Evolutionary conservation across 1,140 invertebrate species (phyloP), one percentile per base, ranked within the genome.

Genomic region (Oedothorax gibbosus): DNA sequence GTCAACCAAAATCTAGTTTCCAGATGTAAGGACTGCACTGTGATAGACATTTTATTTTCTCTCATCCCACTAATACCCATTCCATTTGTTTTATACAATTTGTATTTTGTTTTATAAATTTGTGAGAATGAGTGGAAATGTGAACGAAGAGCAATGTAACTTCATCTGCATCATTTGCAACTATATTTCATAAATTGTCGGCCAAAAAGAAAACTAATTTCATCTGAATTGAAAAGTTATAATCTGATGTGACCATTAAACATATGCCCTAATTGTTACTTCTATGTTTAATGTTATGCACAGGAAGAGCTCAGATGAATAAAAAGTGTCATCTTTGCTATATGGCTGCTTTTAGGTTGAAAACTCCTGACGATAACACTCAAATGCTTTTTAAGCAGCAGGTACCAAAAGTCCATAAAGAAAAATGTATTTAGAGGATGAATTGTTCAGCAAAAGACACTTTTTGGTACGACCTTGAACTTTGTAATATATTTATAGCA

Each of bases 401-500:
- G n/a, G 56, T 72, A 51, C 35, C 53, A 20, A 82, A 72, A n/a
- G 66, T 69, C n/a, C 66, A 64, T 51, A 62, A 83, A 51, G 56
- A 49, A 57, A 62, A 53, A 62, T 83, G 68, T 83, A 57, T 49
- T 60, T 60, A 64, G 57, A 83, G 71, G 81, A 83, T 83, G 81
- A 83, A 83, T n/a, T 76, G 69, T 75, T 72, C 35, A 83, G 81
- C 81, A 83, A 83, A 83, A 75, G 81, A 83, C 81, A 83, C 77
- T 75, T 69, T 81, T 86, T 86, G 69, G 85, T 86, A 86, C 81
- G 73, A 86, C 75, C 71, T 78, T 77, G 75, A 86, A 85, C 82
- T 86, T 86, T 86, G 86, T 86, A 86, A 79, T 53, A 86, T 86
- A 86, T 86, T 86, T 85, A 86, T 86, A 86, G 86, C 86, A 85